phyloP scores from a whole-genome alignment of 2,797 vertebrate genomes.

The Nannoperca australis region DNA sequence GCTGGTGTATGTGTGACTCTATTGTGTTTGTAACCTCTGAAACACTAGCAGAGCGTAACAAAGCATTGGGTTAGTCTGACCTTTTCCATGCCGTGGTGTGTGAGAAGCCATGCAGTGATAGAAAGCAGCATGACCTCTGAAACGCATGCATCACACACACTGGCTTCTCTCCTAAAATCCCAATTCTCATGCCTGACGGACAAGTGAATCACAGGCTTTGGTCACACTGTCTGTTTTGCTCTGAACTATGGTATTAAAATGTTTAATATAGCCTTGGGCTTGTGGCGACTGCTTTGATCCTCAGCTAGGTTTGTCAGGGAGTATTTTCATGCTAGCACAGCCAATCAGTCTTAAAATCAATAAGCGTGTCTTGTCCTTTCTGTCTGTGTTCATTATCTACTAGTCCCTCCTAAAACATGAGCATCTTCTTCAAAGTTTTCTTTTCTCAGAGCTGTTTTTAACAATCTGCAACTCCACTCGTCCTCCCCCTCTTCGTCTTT shows the following conservation, averaged over 20 bases:
- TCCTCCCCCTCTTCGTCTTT: constrained; percentile 18
- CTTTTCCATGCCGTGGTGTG: constrained; percentile 32
- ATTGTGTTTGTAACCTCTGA: constrained; percentile 33
- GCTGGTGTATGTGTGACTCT: constrained; percentile 1
- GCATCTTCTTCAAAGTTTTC: not conserved
- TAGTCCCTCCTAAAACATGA: not conserved
- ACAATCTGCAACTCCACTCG: constrained; percentile 20
- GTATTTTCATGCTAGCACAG: constrained; percentile 26
- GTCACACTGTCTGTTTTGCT: constrained; percentile 55
- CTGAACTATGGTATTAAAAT: constrained; percentile 50
- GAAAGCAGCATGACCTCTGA: constrained; percentile 39
- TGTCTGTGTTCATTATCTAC: not conserved
- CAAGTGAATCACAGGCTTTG: constrained; percentile 49
- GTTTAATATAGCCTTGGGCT: constrained; percentile 50
- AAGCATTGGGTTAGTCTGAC: constrained; percentile 45
- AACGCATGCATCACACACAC: constrained; percentile 28
- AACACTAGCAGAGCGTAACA: constrained; percentile 37
- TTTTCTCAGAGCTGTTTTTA: constrained; percentile 15
- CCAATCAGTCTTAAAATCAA: constrained; percentile 45
- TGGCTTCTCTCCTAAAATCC: constrained; percentile 28
- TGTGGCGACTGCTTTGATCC: constrained; percentile 45
- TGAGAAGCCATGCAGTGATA: constrained; percentile 26
- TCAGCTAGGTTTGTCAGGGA: constrained; percentile 23
- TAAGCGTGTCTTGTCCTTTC: constrained; percentile 17
- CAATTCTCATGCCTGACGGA: constrained; percentile 45